A percentile compares a stretch with the other conserved stretches of the same genome.
Conservation (phyloP, 2,797 vertebrate genomes). For the Vireo griseus region DNA sequence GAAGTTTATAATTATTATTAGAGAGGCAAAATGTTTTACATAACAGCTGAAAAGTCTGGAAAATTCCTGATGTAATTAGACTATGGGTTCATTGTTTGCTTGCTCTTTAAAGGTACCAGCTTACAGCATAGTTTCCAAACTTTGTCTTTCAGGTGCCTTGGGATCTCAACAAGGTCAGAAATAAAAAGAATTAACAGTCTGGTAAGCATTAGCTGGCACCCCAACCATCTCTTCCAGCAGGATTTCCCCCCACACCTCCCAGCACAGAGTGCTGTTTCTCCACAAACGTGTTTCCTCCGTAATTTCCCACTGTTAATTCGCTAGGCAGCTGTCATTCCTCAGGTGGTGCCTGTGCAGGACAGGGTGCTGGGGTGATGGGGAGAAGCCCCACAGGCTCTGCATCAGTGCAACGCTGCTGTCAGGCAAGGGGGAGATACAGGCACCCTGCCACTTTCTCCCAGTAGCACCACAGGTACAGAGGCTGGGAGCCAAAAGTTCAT, state of each 20-base stretch:
- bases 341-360: not conserved
- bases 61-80: conserved; percentile 55
- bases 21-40: conserved; percentile 47
- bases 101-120: conserved; percentile 41
- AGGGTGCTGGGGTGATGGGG: fast-evolving
- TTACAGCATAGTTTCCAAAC: conserved; percentile 46
- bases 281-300: not conserved
- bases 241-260: not conserved
- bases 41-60: conserved; percentile 44
- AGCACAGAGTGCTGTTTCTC: not conserved
- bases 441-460: not conserved
- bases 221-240: not conserved
- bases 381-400: not conserved
- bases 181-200: conserved; percentile 30
- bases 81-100: conserved; percentile 40
- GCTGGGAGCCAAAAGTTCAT: not conserved
- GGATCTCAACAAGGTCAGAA: not conserved
- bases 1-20: conserved; percentile 69
- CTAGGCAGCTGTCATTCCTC: fast-evolving
- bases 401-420: fast-evolving
- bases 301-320: not conserved
- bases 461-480: not conserved
- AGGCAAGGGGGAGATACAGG: not conserved
- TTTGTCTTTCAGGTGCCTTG: conserved; percentile 4
- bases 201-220: conserved; percentile 2